A percentile compares a stretch with the other conserved stretches of the same genome.
phyloP scores from a whole-genome alignment of 1,140 invertebrate genomes.

The Melipona quadrifasciata region DNA sequence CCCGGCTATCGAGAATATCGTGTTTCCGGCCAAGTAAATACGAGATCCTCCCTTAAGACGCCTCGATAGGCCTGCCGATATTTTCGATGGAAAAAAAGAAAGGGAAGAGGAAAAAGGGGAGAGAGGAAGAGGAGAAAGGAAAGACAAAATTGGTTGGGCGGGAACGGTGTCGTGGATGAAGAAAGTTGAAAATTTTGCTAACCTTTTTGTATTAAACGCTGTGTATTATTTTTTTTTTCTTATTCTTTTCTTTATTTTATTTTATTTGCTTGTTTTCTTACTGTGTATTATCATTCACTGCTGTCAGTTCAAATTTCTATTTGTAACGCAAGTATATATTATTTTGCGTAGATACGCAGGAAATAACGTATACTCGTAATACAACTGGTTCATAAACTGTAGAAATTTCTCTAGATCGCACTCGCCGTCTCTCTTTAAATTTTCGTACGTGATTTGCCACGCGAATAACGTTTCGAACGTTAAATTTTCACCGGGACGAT shows the following conservation, averaged over 20 bases:
- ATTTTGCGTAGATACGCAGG: no score
- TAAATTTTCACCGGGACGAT: neutral
- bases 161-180: neutral
- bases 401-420: no score
- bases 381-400: no score
- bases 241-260: no score
- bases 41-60: slow-evolving; percentile 45
- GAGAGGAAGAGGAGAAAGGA: neutral
- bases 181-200: neutral
- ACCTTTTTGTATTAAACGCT: no score
- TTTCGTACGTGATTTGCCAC: no score
- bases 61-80: slow-evolving; percentile 46
- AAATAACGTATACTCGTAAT: no score
- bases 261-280: no score
- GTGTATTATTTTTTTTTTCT: no score
- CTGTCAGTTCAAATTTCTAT: neutral
- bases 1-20: slow-evolving; percentile 51
- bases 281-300: neutral
- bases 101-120: no score
- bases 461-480: neutral
- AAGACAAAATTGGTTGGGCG: neutral
- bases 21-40: slow-evolving; percentile 54
- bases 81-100: slow-evolving; percentile 21
- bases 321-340: no score
- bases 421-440: no score